Conservation (phyloP, 2,797 vertebrate species). For the Eulemur albifrons region DNA sequence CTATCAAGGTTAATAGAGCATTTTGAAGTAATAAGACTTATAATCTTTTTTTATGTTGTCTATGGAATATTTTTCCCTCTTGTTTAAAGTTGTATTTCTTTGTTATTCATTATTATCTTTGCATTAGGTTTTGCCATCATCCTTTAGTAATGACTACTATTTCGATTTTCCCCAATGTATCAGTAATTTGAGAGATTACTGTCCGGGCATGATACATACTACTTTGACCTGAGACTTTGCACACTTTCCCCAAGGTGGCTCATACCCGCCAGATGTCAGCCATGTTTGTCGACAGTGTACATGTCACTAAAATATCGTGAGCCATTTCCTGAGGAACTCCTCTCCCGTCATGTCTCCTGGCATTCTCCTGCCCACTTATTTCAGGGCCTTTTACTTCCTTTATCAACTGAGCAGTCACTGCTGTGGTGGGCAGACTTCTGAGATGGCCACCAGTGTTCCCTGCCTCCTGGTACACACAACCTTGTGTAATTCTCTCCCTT, state of each 20-base stretch:
- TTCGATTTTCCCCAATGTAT: neutral
- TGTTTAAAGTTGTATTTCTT: neutral
- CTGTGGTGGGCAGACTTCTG: neutral
- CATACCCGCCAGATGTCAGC: neutral
- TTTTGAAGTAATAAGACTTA: conserved; percentile 11
- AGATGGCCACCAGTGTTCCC: neutral
- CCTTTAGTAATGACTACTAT: neutral
- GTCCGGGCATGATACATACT: neutral
- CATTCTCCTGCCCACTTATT: neutral
- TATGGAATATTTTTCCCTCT: neutral
- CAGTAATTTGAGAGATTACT: neutral
- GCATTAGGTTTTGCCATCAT: neutral
- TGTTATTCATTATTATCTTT: neutral
- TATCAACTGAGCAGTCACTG: neutral
- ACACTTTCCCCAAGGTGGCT: neutral
- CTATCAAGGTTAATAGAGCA: neutral
- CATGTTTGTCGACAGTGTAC: neutral
- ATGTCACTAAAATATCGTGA: neutral
- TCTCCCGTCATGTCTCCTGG: neutral
- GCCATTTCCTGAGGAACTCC: neutral
- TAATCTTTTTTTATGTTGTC: neutral
- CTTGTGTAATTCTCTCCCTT: neutral
- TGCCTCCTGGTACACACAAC: neutral
- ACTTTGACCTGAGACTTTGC: neutral
- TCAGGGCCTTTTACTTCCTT: neutral